phyloP scores from a whole-genome alignment of 2,797 vertebrate species.

The Brachymystax lenok region DNA sequence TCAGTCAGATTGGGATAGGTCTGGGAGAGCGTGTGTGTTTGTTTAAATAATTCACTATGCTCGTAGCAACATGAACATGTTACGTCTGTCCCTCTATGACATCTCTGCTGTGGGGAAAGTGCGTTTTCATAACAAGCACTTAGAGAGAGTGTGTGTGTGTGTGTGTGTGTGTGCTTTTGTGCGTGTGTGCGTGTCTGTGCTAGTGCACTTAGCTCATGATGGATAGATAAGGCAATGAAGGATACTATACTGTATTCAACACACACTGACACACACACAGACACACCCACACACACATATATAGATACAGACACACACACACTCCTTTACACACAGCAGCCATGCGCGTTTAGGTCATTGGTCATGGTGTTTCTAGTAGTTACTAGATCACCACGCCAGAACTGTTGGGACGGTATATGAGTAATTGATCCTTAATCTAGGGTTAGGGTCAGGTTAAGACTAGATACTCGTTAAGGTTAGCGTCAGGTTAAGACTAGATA shows the following conservation, averaged over 20 bases:
- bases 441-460: too few relatives aligned
- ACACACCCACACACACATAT: too few relatives aligned
- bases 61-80: not conserved
- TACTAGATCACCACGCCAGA: too few relatives aligned
- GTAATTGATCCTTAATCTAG: too few relatives aligned
- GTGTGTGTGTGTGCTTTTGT: not conserved
- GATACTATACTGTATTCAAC: not conserved
- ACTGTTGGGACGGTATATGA: too few relatives aligned
- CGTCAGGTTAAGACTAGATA: too few relatives aligned
- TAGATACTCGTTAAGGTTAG: too few relatives aligned
- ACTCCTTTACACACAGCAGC: not conserved
- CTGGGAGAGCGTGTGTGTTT: not conserved
- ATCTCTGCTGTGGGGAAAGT: not conserved
- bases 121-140: constrained; percentile 1
- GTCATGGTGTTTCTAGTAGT: too few relatives aligned
- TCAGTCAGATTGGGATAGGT: not conserved
- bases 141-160: not conserved
- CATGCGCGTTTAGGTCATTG: too few relatives aligned
- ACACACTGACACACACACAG: not conserved
- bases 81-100: not conserved
- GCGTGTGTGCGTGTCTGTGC: not conserved
- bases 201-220: not conserved
- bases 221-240: not conserved
- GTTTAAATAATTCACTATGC: constrained; percentile 1
- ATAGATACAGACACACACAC: not conserved